These are phyloP conservation scores for Prunella strophiata DNA, from an alignment of 2,797 vertebrate species.

Conservation along the genomic window DNA sequence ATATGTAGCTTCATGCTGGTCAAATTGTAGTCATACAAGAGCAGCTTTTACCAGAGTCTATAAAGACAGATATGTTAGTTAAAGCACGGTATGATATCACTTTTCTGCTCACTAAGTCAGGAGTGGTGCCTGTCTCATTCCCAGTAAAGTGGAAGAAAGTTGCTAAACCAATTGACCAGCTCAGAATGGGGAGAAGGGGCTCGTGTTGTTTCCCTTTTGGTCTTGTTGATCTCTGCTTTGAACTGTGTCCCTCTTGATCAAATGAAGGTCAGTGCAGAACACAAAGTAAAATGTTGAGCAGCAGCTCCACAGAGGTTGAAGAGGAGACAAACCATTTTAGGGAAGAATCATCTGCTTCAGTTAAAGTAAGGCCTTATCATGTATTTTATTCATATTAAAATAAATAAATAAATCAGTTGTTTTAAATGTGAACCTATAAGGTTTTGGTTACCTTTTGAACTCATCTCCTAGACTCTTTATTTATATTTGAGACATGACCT, in stretches of 20 bases:
- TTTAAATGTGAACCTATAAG: neutral
- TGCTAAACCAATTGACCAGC: neutral
- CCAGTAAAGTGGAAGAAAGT: neutral
- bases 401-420: neutral
- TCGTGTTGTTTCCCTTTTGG: neutral
- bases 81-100: neutral
- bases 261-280: neutral
- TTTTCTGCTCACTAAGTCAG: neutral
- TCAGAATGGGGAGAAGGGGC: neutral
- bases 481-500: neutral
- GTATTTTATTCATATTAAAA: neutral
- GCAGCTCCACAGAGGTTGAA: neutral
- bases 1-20: neutral
- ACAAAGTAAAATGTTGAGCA: neutral
- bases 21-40: neutral
- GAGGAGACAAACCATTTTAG: neutral
- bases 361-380: neutral
- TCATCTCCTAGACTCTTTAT: neutral
- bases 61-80: neutral
- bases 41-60: neutral
- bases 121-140: neutral
- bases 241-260: neutral
- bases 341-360: neutral
- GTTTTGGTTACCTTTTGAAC: neutral
- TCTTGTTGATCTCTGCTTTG: neutral